These are phyloP conservation scores for Stegana nigrithorax DNA, from an alignment of 2,888 invertebrate species.

Conservation along the genomic window DNA sequence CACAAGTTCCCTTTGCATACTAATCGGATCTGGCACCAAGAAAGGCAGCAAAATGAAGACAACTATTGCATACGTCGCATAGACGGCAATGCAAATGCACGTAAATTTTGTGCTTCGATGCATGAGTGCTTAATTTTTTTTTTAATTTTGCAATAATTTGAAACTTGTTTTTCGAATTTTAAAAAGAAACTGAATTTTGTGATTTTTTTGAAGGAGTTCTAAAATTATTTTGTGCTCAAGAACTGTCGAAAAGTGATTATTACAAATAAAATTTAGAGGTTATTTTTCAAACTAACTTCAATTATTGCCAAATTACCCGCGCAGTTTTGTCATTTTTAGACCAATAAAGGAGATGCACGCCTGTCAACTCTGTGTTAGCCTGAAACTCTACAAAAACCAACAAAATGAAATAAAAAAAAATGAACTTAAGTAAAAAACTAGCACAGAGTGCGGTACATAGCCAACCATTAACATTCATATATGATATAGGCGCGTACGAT, in stretches of 20 bases:
- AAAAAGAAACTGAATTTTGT: too few species aligned
- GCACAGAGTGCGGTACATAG: too few species aligned
- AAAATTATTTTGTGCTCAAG: too few species aligned
- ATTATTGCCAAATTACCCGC: background rate
- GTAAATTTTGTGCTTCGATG: conserved; percentile 41
- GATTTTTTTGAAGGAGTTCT: too few species aligned
- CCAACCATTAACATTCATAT: background rate
- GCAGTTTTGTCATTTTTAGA: background rate
- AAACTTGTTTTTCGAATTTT: too few species aligned
- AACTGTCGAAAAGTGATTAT: too few species aligned
- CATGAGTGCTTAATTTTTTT: too few species aligned
- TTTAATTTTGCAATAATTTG: too few species aligned
- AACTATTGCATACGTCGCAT: conserved; percentile 36
- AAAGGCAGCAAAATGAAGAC: conserved; percentile 42
- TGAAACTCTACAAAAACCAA: background rate
- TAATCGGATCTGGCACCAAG: conserved; percentile 42
- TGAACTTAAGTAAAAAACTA: background rate
- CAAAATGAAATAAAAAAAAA: background rate
- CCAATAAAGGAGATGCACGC: too few species aligned
- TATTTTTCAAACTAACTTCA: too few species aligned
- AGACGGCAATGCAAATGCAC: conserved; percentile 39
- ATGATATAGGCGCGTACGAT: background rate
- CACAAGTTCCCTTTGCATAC: conserved; percentile 31
- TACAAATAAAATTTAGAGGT: too few species aligned
- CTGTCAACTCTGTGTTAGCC: background rate